A percentile compares a stretch with the other conserved stretches of the same genome.
These are phyloP conservation scores for Myoxocephalus aenaeus DNA, from an alignment of 2,797 vertebrate genomes.

Conservation along the genomic window DNA sequence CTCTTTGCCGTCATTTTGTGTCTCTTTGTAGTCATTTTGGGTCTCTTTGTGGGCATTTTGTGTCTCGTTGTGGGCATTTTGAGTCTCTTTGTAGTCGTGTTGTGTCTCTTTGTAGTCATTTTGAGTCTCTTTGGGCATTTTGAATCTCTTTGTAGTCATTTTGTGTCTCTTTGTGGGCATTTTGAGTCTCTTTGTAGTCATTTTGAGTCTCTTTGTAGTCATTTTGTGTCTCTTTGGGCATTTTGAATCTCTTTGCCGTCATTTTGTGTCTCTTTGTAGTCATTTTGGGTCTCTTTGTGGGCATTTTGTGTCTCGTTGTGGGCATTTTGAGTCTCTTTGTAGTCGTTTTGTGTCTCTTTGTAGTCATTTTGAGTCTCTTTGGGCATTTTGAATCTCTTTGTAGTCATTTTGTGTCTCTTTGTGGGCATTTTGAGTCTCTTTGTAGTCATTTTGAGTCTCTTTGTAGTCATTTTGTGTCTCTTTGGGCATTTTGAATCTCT, in stretches of 20 bases:
- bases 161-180: not conserved
- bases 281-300: not conserved
- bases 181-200: not conserved
- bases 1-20: not conserved
- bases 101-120: too few relatives aligned
- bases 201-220: too few relatives aligned
- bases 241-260: too few relatives aligned
- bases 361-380: too few relatives aligned
- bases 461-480: not conserved
- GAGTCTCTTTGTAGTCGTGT: not conserved
- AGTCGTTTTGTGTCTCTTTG: not conserved
- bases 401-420: too few relatives aligned
- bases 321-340: slow-evolving; percentile 6
- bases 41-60: too few relatives aligned
- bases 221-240: not conserved
- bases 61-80: too few relatives aligned
- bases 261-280: not conserved
- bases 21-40: too few relatives aligned
- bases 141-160: not conserved
- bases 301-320: too few relatives aligned
- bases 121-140: too few relatives aligned
- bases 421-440: too few relatives aligned
- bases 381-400: not conserved
- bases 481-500: too few relatives aligned
- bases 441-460: not conserved